phyloP scores from a whole-genome alignment of 2,797 vertebrate genomes.

The Ficedula albicollis region DNA sequence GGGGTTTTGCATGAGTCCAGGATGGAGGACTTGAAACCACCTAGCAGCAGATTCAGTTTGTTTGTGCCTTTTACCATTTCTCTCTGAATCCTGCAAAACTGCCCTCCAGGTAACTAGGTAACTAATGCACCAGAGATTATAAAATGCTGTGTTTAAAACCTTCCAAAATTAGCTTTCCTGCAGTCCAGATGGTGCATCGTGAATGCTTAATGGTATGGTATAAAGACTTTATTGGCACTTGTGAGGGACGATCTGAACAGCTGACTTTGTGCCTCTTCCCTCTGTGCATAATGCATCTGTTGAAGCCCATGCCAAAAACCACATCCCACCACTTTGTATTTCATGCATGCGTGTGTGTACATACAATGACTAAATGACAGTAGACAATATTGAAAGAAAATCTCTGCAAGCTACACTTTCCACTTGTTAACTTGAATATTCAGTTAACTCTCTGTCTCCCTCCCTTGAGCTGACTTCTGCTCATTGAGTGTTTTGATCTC shows the following conservation, averaged over 20 bases:
- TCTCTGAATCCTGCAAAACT: neutral
- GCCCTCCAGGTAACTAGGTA: conserved; percentile 19
- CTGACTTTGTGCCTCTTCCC: neutral
- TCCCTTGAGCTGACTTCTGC: neutral
- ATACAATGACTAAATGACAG: neutral
- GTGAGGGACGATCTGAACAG: neutral
- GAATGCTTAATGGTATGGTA: conserved; percentile 6
- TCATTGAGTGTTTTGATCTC: neutral
- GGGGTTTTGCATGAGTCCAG: neutral
- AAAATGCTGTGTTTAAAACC: conserved; percentile 6
- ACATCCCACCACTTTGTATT: neutral
- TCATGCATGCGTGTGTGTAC: neutral
- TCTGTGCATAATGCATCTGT: neutral
- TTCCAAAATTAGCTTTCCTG: conserved; percentile 35
- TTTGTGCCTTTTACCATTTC: neutral
- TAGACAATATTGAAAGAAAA: neutral
- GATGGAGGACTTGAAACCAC: neutral
- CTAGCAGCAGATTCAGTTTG: accelerated
- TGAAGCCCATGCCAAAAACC: neutral
- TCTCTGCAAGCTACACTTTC: neutral
- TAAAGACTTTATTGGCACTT: conserved; percentile 2
- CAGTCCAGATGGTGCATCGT: conserved; percentile 8
- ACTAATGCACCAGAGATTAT: neutral
- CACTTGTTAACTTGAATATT: neutral
- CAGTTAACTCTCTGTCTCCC: neutral